Evolutionary conservation across 2,888 invertebrate genomes (phyloP).

Genomic region (Teleiodes luculella): DNA sequence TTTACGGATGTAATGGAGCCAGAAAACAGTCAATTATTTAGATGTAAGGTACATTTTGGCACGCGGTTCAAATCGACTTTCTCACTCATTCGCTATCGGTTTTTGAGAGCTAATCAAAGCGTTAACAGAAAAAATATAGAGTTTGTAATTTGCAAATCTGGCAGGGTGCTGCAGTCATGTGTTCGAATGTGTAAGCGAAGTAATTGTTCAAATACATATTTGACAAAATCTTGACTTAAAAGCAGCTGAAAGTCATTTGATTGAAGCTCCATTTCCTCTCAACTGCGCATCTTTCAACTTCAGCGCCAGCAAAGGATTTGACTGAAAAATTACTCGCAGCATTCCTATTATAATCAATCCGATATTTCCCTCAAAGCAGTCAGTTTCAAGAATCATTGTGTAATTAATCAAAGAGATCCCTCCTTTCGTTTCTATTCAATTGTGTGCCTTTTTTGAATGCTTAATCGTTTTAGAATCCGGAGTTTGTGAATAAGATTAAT

Average conservation of each 20-base stretch:
- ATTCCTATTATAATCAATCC: background rate
- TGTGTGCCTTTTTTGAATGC: conserved; percentile 53
- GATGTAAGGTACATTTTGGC: no score
- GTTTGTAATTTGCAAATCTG: no score
- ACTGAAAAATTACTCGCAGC: background rate
- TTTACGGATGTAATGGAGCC: no score
- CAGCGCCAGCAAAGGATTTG: background rate
- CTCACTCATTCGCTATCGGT: no score
- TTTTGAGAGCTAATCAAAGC: no score
- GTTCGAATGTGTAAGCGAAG: no score
- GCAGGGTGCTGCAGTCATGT: no score
- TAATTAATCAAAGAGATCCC: conserved; percentile 54
- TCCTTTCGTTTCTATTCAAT: conserved; percentile 52
- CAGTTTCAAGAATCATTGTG: conserved; percentile 34
- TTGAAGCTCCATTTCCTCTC: background rate
- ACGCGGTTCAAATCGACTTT: no score
- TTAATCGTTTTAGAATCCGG: conserved; percentile 53
- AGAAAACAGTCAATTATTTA: no score
- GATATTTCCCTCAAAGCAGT: conserved; percentile 40
- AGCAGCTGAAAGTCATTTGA: background rate
- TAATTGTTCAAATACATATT: no score
- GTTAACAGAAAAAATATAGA: no score
- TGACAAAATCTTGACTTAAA: no score
- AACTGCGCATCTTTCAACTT: background rate
- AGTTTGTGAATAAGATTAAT: conserved; percentile 37